phyloP scores from a whole-genome alignment of 2,888 invertebrate species.

The Campoplex capitator region DNA sequence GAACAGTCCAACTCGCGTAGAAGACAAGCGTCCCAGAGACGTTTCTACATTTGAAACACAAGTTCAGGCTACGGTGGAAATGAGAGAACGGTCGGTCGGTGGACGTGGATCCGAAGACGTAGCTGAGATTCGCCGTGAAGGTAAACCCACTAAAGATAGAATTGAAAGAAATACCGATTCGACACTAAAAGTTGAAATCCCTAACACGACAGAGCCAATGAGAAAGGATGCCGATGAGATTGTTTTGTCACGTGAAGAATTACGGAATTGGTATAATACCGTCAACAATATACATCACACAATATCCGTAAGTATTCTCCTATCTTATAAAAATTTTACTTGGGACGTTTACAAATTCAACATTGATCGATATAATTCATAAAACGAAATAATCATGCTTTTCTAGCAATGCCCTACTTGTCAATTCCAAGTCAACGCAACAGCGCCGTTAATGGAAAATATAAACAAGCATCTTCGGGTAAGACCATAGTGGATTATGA shows the following conservation, averaged over 20 bases:
- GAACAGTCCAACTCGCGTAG: neutral
- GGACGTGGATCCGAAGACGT: neutral
- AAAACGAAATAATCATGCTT: neutral
- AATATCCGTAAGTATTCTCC: slow-evolving; percentile 52
- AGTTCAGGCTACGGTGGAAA: slow-evolving; percentile 13
- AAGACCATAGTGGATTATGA: slow-evolving; percentile 46
- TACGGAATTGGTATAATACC: slow-evolving; percentile 67
- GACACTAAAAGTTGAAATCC: neutral
- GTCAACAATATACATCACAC: slow-evolving; percentile 50
- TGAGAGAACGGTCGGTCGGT: slow-evolving; percentile 23
- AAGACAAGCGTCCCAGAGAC: slow-evolving; percentile 37
- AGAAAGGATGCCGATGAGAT: slow-evolving; percentile 39
- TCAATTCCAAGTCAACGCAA: slow-evolving; percentile 55
- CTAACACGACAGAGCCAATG: neutral
- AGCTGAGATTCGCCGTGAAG: neutral
- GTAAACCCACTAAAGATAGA: neutral
- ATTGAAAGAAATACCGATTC: neutral
- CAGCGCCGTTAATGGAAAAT: slow-evolving; percentile 59
- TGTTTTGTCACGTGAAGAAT: slow-evolving; percentile 62
- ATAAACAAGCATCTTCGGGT: slow-evolving; percentile 67
- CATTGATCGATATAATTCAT: neutral
- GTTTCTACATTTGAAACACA: neutral
- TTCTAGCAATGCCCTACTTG: slow-evolving; percentile 71
- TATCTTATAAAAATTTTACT: neutral
- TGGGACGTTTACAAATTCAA: neutral